Percentiles rank a stretch among this genome's conserved stretches.
These are phyloP conservation scores for Antennarius striatus DNA, from an alignment of 2,113 vertebrate genomes.

Conservation along the genomic window DNA sequence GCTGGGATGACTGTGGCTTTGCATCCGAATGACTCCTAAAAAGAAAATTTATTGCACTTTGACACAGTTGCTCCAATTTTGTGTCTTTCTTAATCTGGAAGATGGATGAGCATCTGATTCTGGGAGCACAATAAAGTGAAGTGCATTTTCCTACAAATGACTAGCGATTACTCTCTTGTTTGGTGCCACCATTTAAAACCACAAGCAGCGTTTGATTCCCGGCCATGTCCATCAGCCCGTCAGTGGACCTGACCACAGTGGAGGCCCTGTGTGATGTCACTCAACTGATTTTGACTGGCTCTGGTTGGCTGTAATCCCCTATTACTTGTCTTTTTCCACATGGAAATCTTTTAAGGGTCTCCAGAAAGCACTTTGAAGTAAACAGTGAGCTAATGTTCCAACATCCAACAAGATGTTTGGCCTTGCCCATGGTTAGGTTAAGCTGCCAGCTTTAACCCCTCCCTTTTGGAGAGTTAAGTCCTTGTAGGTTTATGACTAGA, in stretches of 20 bases:
- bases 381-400: conserved; percentile 65
- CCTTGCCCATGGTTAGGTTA: conserved; percentile 40
- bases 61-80: conserved; percentile 19
- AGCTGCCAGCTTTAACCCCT: conserved; percentile 44
- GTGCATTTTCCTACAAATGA: too few relatives aligned
- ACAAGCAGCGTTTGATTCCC: neutral
- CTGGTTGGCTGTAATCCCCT: conserved; percentile 41
- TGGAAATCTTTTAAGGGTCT: conserved; percentile 67
- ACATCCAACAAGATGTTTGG: conserved; percentile 58
- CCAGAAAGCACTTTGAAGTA: conserved; percentile 57
- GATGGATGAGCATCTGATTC: neutral
- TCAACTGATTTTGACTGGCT: conserved; percentile 39
- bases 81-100: conserved; percentile 4
- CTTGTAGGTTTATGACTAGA: conserved; percentile 39
- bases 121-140: conserved; percentile 13
- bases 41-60: conserved; percentile 53
- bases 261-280: conserved; percentile 16
- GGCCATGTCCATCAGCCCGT: neutral
- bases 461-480: conserved; percentile 36
- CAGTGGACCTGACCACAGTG: conserved; percentile 1
- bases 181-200: neutral
- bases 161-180: too few relatives aligned
- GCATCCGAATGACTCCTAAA: conserved; percentile 28
- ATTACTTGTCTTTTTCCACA: conserved; percentile 51
- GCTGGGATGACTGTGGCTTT: conserved; percentile 30